Conservation (phyloP, 2,888 invertebrate species). For the Scaptodrosophila latifasciaeformis region DNA sequence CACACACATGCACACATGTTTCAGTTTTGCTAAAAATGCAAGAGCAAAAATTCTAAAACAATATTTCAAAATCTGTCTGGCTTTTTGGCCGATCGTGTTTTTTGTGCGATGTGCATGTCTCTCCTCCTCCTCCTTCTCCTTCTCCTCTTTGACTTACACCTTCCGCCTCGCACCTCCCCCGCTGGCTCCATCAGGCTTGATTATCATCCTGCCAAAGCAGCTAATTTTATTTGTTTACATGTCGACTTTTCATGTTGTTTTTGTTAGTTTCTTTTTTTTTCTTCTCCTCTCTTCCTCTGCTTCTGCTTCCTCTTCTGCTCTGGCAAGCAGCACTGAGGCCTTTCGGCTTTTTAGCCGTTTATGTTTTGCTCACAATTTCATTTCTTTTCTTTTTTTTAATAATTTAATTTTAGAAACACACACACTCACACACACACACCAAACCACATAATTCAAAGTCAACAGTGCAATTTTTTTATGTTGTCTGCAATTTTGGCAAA, state of each 20-base stretch:
- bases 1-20: slow-evolving; percentile 14
- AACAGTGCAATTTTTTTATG: slow-evolving; percentile 67
- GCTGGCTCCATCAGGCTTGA: background rate
- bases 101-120: slow-evolving; percentile 19
- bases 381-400: slow-evolving; percentile 47
- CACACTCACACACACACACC: too few species aligned
- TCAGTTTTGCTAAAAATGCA: slow-evolving; percentile 57
- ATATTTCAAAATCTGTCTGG: slow-evolving; percentile 69
- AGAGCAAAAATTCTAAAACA: slow-evolving; percentile 63
- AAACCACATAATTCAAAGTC: slow-evolving; percentile 71
- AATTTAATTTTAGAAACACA: slow-evolving; percentile 66
- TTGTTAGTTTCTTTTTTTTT: slow-evolving; percentile 27
- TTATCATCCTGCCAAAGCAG: slow-evolving; percentile 48
- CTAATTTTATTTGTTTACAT: slow-evolving; percentile 69
- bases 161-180: background rate
- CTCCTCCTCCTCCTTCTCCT: slow-evolving; percentile 2
- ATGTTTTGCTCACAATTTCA: slow-evolving; percentile 27
- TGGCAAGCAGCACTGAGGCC: too few species aligned
- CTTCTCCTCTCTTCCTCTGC: slow-evolving; percentile 24
- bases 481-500: slow-evolving; percentile 34
- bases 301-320: slow-evolving; percentile 16
- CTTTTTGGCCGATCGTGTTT: slow-evolving; percentile 62
- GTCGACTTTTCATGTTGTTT: slow-evolving; percentile 63
- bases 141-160: background rate
- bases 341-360: slow-evolving; percentile 49